phyloP scores from a whole-genome alignment of 2,888 invertebrate genomes.

The Agriopis leucophaearia region DNA sequence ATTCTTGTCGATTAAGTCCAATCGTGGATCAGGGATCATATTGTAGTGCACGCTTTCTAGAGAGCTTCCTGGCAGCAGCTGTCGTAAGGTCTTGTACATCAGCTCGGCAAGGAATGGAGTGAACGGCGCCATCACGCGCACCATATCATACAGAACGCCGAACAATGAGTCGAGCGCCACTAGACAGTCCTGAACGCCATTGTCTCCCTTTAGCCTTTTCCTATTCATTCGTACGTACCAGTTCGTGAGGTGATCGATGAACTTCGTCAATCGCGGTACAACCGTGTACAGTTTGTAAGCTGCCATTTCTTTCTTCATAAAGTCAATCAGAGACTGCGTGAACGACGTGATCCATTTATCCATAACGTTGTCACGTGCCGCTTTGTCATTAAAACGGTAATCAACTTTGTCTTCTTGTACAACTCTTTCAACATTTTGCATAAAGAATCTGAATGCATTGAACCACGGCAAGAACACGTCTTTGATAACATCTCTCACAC shows the following conservation, averaged over 20 bases:
- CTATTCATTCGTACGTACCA: slow-evolving; percentile 99
- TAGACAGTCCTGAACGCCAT: slow-evolving; percentile 92
- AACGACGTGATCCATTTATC: slow-evolving; percentile 99
- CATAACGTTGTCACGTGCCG: slow-evolving; percentile 92
- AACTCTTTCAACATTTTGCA: slow-evolving; percentile 96
- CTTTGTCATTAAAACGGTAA: slow-evolving; percentile 86
- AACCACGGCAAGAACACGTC: slow-evolving; percentile 99
- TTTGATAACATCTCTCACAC: slow-evolving; percentile 97
- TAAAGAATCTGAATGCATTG: slow-evolving; percentile 96
- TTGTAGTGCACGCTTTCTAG: slow-evolving; percentile 96
- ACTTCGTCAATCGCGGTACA: slow-evolving; percentile 96
- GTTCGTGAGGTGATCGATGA: slow-evolving; percentile 98
- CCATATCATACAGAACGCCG: slow-evolving; percentile 95
- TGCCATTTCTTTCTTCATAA: slow-evolving; percentile 97
- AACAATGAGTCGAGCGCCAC: slow-evolving; percentile 95
- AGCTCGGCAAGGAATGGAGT: slow-evolving; percentile 98
- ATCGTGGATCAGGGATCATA: slow-evolving; percentile 93
- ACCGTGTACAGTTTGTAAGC: slow-evolving; percentile 98
- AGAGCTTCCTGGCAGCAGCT: slow-evolving; percentile 85
- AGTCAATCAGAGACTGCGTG: slow-evolving; percentile 96
- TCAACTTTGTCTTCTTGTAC: slow-evolving; percentile 88
- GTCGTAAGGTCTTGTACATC: slow-evolving; percentile 95
- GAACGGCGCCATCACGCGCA: slow-evolving; percentile 98
- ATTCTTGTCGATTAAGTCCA: slow-evolving; percentile 90
- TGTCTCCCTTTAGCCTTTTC: slow-evolving; percentile 96